These are phyloP conservation scores for Dicyrtoma fusca DNA, from an alignment of 2,888 invertebrate species.

Conservation along the genomic window DNA sequence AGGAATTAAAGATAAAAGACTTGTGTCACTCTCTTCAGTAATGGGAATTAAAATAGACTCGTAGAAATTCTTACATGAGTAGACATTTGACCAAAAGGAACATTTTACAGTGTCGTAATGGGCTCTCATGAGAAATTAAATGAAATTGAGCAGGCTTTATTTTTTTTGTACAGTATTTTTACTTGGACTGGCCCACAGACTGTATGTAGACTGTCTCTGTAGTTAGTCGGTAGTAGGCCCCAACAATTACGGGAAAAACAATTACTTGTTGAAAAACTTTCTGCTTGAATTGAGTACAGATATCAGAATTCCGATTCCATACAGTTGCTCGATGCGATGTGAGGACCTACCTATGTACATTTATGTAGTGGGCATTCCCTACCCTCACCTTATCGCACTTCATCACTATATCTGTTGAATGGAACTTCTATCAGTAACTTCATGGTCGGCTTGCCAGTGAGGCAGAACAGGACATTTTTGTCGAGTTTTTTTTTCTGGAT, in stretches of 20 bases:
- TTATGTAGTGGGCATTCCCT: background rate
- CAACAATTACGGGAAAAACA: constrained; percentile 1
- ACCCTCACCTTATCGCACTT: background rate
- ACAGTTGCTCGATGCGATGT: too few relatives aligned
- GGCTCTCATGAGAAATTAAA: constrained; percentile 19
- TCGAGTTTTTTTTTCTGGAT: background rate
- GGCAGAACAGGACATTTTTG: constrained; percentile 13
- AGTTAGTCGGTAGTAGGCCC: too few relatives aligned
- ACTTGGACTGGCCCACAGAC: background rate
- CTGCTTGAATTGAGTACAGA: background rate
- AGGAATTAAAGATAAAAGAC: too few relatives aligned
- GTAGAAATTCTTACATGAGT: too few relatives aligned
- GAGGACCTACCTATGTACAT: too few relatives aligned
- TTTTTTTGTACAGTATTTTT: background rate
- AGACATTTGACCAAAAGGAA: background rate
- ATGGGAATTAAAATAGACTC: too few relatives aligned
- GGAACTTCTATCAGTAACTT: too few relatives aligned
- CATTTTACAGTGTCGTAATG: constrained; percentile 7
- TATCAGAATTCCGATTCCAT: too few relatives aligned
- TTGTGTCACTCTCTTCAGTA: too few relatives aligned
- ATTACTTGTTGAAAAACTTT: background rate
- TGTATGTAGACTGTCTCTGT: too few relatives aligned
- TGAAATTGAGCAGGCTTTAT: background rate
- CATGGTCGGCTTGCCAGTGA: constrained; percentile 2
- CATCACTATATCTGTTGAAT: background rate